Base-by-base conservation (phyloP, 2,888 invertebrate species). In the Marronus borbonicus region DNA sequence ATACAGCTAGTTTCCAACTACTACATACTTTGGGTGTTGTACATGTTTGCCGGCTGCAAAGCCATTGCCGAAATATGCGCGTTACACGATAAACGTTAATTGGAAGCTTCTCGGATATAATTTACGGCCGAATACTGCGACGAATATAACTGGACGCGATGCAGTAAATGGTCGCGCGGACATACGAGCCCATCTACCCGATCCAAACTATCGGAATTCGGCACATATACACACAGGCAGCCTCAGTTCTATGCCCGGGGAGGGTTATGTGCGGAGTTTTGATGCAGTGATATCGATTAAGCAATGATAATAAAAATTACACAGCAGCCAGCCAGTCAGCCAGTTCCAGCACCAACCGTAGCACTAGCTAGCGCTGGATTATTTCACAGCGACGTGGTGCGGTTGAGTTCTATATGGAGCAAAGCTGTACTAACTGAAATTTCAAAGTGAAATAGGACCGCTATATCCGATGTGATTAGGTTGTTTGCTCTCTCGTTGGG, bases 241-340 rank as follows among this genome's bases (percentile, higher is more conserved):
- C 17, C 17, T 5, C 17, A 17, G 36, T 39, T 39, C 17, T 8
- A 39, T 36, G 31, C 39, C n/a, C 39, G 31, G 17, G 17, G n/a
- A 8, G 60, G 20, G 17, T 20, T 60, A n/a, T 7, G 60, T 20
- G 66, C 60, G 24, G 20, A 60, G 66, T 68, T 44, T 49, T 44
- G 49, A 68, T 68, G 66, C 66, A 68, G 66, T 68, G 49, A 68
- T 68, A 68, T 68, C 66, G 66, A 68, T 68, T 68, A 68, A 68
- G 49, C 66, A 17, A 49, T 68, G 66, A 68, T 68, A 68, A 68
- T 68, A 68, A 68, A 68, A 49, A 68, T 68, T 68, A 68, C 66
- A 28, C 60, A 44, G 44, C 44, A 44, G 44, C 20, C 60, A 24
- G n/a, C 60, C 17, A 60, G 24, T 24, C 17, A 12, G 60, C 12